Evolutionary conservation across 2,888 invertebrate genomes (phyloP), one percentile per base, ranked within the genome.

Genomic region (Colostygia pectinataria): DNA sequence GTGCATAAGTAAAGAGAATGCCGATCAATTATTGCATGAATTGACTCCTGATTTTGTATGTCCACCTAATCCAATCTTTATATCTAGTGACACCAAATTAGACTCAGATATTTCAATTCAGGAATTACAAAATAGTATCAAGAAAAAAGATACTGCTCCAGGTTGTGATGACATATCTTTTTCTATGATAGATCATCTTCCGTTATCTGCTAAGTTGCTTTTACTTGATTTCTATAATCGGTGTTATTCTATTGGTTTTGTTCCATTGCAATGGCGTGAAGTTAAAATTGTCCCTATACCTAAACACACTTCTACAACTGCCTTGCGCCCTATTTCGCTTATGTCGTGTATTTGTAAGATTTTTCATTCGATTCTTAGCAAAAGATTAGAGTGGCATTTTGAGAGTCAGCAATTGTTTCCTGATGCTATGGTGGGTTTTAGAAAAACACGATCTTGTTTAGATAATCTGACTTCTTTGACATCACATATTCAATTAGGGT

Each of bases 221-320:
- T 39, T 56, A 3, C 0, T 45, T 5, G 4, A 5, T 1, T 9
- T 58, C 1, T 58, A 43, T 34, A 53, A 58, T 10, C 0, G 27
- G 5, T 41, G 41, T 23, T 31, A 24, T n/a, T 31, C 9, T 2
- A 0, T n/a, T 5, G 37, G 56, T 9, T 44, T 56, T 28, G 51
- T 59, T 8, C 63, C 61, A 0, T 9, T 1, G 4, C 63, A 67
- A 15, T 65, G 60, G 61, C 39, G 57, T 7, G 29, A 55, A 3
- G 39, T 61, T 5, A 32, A 5, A 2, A 53, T 63, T 5, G 24
- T 55, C 1, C 57, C 63, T 7, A 56, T 63, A 1, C 61, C 63
- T 0, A 66, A 63, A 42, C 47, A 49, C 1, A 52, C 43, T n/a
- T 9, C 28, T 6, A 0, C n/a, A 5, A 10, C 7, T 2, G 15